Evolutionary conservation across 2,113 vertebrate species (phyloP).

Genomic region (Phalacrocorax aristotelis): DNA sequence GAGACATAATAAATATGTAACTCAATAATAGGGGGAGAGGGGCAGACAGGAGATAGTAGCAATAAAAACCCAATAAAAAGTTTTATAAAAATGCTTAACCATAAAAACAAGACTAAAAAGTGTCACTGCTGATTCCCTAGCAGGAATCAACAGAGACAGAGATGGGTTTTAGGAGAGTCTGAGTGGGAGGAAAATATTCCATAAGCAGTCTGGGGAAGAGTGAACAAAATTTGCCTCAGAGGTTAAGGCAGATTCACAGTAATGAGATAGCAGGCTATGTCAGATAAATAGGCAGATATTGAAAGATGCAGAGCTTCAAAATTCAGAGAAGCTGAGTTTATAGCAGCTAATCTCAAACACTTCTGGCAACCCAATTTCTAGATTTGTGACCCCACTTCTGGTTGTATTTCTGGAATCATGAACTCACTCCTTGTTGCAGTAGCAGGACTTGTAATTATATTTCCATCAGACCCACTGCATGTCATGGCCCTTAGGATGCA

Average conservation of each 20-base stretch:
- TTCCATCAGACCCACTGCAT: not conserved
- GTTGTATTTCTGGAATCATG: not conserved
- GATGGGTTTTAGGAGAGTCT: not conserved
- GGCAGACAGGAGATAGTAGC: not conserved
- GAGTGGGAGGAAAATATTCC: conserved; percentile 30
- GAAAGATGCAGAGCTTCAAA: not conserved
- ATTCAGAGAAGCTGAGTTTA: not conserved
- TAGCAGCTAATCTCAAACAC: not conserved
- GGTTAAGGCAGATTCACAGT: conserved; percentile 12
- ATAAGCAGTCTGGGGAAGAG: not conserved
- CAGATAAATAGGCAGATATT: conserved; percentile 1
- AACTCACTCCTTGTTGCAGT: not conserved
- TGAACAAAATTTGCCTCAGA: conserved; percentile 48
- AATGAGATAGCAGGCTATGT: conserved; percentile 8
- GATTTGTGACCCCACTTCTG: not conserved
- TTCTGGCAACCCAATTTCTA: not conserved
- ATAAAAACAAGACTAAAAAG: conserved; percentile 23
- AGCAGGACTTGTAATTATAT: not conserved
- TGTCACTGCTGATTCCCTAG: conserved; percentile 10
- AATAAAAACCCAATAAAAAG: conserved; percentile 37
- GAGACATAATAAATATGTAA: not conserved
- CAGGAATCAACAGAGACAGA: conserved; percentile 37
- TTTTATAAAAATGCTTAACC: conserved; percentile 31
- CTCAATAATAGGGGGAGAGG: not conserved
- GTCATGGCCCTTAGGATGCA: not conserved